phyloP scores from a whole-genome alignment of 1,140 invertebrate species.

The Sminthurides bifidus region DNA sequence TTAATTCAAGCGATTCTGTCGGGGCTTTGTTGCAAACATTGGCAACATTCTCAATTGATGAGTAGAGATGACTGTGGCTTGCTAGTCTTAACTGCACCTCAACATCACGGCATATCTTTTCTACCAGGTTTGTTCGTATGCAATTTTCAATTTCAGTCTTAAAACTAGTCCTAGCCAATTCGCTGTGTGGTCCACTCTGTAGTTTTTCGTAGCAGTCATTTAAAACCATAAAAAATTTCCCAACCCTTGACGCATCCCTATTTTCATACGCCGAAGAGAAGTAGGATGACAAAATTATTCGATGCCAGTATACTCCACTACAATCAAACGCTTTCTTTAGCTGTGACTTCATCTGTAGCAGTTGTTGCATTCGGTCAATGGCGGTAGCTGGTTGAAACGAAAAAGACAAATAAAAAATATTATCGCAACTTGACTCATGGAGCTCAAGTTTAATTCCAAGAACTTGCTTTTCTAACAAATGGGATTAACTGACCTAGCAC shows the following conservation, averaged over 20 bases:
- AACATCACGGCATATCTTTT: conserved; percentile 68
- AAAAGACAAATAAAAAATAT: not conserved
- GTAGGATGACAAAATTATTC: conserved; percentile 62
- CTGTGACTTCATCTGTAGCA: too few relatives aligned
- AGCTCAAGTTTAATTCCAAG: conserved; percentile 36
- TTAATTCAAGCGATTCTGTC: conserved; percentile 40
- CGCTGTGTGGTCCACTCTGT: conserved; percentile 25
- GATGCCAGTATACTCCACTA: conserved; percentile 71
- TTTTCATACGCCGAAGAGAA: conserved; percentile 54
- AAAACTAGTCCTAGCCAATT: conserved; percentile 17
- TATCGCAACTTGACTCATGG: conserved; percentile 39
- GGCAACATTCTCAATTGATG: conserved; percentile 45
- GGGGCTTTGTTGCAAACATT: not conserved
- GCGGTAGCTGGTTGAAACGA: not conserved
- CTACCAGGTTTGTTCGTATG: conserved; percentile 43
- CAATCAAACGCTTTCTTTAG: conserved; percentile 44
- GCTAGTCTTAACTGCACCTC: conserved; percentile 82
- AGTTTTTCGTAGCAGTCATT: conserved; percentile 24
- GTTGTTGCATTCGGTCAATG: too few relatives aligned
- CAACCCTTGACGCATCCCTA: conserved; percentile 37
- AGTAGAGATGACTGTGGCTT: conserved; percentile 79
- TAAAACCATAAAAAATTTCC: conserved; percentile 17
- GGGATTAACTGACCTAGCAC: conserved; percentile 40
- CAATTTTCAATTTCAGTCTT: conserved; percentile 19
- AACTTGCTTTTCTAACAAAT: conserved; percentile 50